Evolutionary conservation across 2,113 vertebrate species (phyloP).

Genomic region (Lophotis ruficrista): DNA sequence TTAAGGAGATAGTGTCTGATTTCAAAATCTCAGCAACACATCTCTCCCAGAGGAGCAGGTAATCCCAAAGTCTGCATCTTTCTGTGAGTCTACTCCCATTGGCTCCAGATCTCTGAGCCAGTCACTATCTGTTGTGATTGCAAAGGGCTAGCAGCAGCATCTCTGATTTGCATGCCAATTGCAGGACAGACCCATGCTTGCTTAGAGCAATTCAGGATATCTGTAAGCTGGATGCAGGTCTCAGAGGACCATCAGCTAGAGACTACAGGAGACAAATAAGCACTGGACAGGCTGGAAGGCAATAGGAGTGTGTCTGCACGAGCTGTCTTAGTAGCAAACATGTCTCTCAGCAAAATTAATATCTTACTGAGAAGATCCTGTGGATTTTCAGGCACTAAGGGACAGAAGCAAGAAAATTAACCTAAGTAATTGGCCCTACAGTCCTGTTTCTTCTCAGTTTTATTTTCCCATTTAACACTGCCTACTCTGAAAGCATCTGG

Average conservation of each 20-base stretch:
- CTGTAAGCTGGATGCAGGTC: background rate
- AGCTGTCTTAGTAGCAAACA: background rate
- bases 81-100: background rate
- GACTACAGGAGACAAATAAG: background rate
- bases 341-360: background rate
- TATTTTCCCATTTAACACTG: background rate
- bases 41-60: background rate
- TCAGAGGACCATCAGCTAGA: background rate
- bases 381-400: background rate
- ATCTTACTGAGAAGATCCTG: background rate
- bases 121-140: background rate
- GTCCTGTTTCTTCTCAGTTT: background rate
- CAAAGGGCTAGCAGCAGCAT: background rate
- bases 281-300: background rate
- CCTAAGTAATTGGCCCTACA: background rate
- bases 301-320: background rate
- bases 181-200: background rate
- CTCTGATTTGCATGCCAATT: background rate
- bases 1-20: background rate
- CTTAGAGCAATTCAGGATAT: background rate
- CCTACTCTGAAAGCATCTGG: background rate
- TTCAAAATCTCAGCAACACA: background rate
- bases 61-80: background rate
- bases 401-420: background rate
- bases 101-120: background rate